These are phyloP conservation scores for Saguinus midas DNA, from an alignment of 2,113 vertebrate species.

Conservation along the genomic window DNA sequence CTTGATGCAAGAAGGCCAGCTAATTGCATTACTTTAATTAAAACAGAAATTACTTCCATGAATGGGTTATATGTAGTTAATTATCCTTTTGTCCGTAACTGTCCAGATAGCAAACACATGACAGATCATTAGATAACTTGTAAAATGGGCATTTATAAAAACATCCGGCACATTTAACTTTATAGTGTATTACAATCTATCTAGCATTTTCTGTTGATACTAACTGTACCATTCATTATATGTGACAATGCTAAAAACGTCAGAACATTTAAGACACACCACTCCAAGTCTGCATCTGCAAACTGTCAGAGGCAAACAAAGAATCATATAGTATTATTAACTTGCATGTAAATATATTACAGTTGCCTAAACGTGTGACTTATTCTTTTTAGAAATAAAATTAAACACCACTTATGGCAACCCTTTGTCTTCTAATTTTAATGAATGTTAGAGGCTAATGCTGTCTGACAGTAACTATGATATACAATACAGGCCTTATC, in stretches of 20 bases:
- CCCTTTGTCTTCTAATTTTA: slow-evolving; percentile 10
- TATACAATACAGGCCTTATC: not conserved
- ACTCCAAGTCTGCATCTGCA: not conserved
- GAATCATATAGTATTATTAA: not conserved
- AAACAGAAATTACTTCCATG: slow-evolving; percentile 83
- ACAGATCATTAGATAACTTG: slow-evolving; percentile 72
- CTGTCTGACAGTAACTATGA: not conserved
- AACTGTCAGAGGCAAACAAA: slow-evolving; percentile 10
- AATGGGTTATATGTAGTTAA: slow-evolving; percentile 81
- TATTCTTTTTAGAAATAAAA: slow-evolving; percentile 47
- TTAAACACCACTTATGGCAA: not conserved
- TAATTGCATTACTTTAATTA: slow-evolving; percentile 86
- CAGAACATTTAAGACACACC: slow-evolving; percentile 17
- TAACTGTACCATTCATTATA: slow-evolving; percentile 63
- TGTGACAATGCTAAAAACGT: slow-evolving; percentile 41
- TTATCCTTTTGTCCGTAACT: slow-evolving; percentile 77
- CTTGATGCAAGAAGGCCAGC: slow-evolving; percentile 74
- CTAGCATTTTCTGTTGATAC: slow-evolving; percentile 51
- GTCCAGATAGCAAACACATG: slow-evolving; percentile 69
- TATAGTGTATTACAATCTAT: slow-evolving; percentile 79
- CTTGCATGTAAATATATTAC: not conserved
- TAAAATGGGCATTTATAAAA: slow-evolving; percentile 76
- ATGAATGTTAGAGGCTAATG: not conserved
- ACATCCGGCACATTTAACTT: slow-evolving; percentile 76
- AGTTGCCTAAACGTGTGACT: not conserved